Percentiles rank a stretch among this genome's conserved stretches.
Conservation (phyloP, 2,797 vertebrate genomes). For the Cyprinodon diabolis region DNA sequence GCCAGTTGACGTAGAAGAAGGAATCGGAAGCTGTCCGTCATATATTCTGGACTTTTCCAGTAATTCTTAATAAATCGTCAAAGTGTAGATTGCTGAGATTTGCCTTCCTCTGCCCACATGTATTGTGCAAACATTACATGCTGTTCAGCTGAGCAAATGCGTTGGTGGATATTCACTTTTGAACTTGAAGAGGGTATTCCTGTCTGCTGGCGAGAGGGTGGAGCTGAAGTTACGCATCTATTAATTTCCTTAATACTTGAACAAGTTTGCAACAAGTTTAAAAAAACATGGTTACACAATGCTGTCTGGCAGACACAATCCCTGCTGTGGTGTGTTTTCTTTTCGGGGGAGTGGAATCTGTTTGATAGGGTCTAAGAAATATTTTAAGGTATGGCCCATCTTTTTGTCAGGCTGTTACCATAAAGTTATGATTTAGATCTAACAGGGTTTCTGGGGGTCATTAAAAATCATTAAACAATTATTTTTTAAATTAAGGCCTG, state of each 20-base stretch:
- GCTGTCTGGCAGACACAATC: conserved; percentile 6
- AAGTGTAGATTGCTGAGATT: conserved; percentile 41
- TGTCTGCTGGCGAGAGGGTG: conserved; percentile 24
- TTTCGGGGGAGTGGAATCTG: no score
- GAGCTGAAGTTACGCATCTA: conserved; percentile 21
- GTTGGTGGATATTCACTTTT: conserved; percentile 35
- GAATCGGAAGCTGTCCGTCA: not conserved
- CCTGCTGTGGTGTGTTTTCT: not conserved
- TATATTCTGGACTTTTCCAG: conserved; percentile 13
- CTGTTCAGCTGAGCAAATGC: conserved; percentile 20
- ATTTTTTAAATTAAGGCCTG: no score
- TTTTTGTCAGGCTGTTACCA: not conserved
- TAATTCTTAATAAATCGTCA: conserved; percentile 26
- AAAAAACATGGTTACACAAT: conserved; percentile 10
- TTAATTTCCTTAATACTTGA: conserved; percentile 27
- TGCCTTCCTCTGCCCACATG: conserved; percentile 44
- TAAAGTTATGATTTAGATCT: not conserved
- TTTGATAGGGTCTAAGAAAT: not conserved
- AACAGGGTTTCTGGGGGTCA: no score
- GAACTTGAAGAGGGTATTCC: conserved; percentile 37
- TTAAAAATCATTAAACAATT: no score
- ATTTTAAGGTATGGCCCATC: not conserved
- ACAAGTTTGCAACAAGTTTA: not conserved
- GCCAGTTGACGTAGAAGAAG: not conserved
- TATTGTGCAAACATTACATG: conserved; percentile 20